These are phyloP conservation scores for Cephus rjabovi DNA, from an alignment of 2,888 invertebrate genomes.

Conservation along the genomic window DNA sequence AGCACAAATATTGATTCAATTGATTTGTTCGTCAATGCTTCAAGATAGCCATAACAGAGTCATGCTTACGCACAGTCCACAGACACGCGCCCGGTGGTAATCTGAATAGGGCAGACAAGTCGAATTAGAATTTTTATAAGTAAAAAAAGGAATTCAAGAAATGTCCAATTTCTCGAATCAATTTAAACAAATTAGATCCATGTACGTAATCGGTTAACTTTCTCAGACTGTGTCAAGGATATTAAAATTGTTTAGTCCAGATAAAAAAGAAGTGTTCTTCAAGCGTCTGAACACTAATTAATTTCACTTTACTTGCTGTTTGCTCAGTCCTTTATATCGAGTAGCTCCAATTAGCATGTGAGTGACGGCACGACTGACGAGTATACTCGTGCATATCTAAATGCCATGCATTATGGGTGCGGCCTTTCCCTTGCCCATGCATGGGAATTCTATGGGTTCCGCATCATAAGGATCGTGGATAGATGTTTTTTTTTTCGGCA, in stretches of 20 bases:
- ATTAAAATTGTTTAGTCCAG: not conserved
- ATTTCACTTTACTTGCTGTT: not conserved
- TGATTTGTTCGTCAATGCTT: not conserved
- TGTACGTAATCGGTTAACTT: not conserved
- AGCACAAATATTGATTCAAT: not conserved
- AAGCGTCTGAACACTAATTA: not conserved
- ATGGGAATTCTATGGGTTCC: not conserved
- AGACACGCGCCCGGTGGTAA: not conserved
- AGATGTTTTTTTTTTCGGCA: not conserved
- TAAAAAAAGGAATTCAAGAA: not conserved
- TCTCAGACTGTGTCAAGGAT: not conserved
- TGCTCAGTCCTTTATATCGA: not conserved
- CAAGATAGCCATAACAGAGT: not conserved
- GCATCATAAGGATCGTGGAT: not conserved
- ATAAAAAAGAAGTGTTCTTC: not conserved
- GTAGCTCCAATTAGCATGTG: conserved; percentile 2
- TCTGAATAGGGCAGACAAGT: not conserved
- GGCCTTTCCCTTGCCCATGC: conserved; percentile 3
- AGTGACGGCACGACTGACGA: not conserved
- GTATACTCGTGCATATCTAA: conserved; percentile 4
- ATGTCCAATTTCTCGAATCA: not conserved
- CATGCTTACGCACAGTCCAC: not conserved
- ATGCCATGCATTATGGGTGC: not conserved
- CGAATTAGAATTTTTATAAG: not conserved
- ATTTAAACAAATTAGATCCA: not conserved